These are phyloP conservation scores for Trachelus stipa DNA, from an alignment of 2,888 invertebrate genomes.

Conservation along the genomic window DNA sequence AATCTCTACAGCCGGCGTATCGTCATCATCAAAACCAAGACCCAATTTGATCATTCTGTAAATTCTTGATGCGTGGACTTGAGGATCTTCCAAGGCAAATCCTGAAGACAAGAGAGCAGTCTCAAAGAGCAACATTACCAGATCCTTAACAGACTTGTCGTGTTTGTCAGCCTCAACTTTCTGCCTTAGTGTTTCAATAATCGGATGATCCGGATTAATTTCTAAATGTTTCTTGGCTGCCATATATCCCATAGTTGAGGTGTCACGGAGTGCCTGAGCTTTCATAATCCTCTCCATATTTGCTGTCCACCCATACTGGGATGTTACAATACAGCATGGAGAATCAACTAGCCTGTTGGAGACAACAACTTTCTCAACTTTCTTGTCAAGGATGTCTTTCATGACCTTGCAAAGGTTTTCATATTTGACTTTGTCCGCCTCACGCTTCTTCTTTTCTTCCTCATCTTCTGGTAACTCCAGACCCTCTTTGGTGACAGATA, in stretches of 20 bases:
- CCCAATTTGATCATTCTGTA: conserved; percentile 79
- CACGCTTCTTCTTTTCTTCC: conserved; percentile 74
- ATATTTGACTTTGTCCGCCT: conserved; percentile 73
- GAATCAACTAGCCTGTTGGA: conserved; percentile 75
- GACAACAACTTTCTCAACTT: conserved; percentile 76
- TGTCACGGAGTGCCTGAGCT: conserved; percentile 76
- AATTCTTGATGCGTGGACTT: conserved; percentile 72
- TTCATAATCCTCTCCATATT: conserved; percentile 83
- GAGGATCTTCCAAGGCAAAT: conserved; percentile 75
- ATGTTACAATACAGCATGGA: conserved; percentile 79
- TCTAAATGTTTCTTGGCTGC: conserved; percentile 79
- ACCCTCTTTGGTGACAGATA: conserved; percentile 77
- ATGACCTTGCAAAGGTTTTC: conserved; percentile 74
- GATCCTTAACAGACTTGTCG: conserved; percentile 77
- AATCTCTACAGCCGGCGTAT: conserved; percentile 58
- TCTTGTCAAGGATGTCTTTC: conserved; percentile 78
- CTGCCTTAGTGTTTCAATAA: conserved; percentile 71
- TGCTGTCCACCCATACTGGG: conserved; percentile 79
- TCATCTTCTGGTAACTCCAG: conserved; percentile 77
- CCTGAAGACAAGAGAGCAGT: conserved; percentile 76
- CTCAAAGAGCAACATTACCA: conserved; percentile 75
- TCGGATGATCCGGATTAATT: conserved; percentile 77
- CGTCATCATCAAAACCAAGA: conserved; percentile 75
- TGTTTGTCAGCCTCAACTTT: conserved; percentile 76
- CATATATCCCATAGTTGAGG: conserved; percentile 80